Percentiles rank a stretch among this genome's conserved stretches.
Conservation (phyloP, 2,888 invertebrate species). For the Pristionchus fissidentatus region DNA sequence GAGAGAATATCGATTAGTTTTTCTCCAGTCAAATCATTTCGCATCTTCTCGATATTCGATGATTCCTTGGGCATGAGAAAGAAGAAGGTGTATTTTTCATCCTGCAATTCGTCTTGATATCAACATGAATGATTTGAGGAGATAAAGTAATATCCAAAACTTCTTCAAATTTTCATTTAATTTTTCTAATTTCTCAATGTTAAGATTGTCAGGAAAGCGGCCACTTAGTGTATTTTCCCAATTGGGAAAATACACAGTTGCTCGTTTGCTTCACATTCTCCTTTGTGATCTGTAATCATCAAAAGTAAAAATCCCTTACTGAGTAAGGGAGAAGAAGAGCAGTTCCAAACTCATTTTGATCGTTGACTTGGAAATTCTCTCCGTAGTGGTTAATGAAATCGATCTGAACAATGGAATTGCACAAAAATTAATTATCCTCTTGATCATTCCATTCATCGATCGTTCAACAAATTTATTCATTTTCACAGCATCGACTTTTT, state of each 20-base stretch:
- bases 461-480: slow-evolving; percentile 89
- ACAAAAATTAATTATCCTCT: slow-evolving; percentile 83
- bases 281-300: too few relatives aligned
- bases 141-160: too few relatives aligned
- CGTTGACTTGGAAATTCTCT: not conserved
- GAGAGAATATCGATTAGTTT: not conserved
- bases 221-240: too few relatives aligned
- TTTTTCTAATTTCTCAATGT: too few relatives aligned
- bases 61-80: slow-evolving; percentile 7
- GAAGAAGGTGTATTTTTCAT: not conserved
- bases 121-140: not conserved
- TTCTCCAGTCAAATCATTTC: not conserved
- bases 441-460: slow-evolving; percentile 87
- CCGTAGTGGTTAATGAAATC: not conserved
- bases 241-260: too few relatives aligned
- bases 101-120: too few relatives aligned
- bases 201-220: too few relatives aligned
- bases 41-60: not conserved
- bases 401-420: not conserved
- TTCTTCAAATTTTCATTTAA: too few relatives aligned
- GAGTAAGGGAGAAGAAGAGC: not conserved
- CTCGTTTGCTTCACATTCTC: too few relatives aligned
- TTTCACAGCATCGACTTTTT: slow-evolving; percentile 50
- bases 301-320: too few relatives aligned
- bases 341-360: not conserved